phyloP scores from a whole-genome alignment of 2,797 vertebrate genomes.

The Carcharodon carcharias region DNA sequence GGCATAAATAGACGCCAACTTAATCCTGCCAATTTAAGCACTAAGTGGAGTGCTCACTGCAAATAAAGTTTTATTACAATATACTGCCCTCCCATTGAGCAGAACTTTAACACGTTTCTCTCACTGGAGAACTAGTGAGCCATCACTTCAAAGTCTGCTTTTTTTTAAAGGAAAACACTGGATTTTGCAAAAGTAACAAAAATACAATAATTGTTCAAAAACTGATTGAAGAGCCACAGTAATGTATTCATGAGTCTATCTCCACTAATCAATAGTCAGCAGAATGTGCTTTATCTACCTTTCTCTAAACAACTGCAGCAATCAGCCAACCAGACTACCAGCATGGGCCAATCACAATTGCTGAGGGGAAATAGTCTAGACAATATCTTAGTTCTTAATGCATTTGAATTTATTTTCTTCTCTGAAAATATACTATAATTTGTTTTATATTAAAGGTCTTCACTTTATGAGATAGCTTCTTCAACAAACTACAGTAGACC shows the following conservation, averaged over 20 bases:
- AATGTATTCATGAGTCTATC: neutral
- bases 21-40: neutral
- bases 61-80: conserved; percentile 29
- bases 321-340: neutral
- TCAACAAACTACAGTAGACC: neutral
- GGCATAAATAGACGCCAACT: neutral
- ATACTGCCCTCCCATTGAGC: conserved; percentile 14
- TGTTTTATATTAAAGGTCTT: neutral
- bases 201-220: neutral
- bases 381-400: neutral
- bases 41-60: neutral
- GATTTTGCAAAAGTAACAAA: neutral
- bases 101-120: neutral
- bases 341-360: neutral
- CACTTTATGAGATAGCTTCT: neutral
- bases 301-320: neutral
- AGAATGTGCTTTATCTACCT: neutral
- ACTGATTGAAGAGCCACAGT: neutral
- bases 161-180: neutral
- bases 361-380: neutral
- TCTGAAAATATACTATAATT: neutral
- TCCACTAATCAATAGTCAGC: neutral
- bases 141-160: neutral
- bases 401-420: neutral
- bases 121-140: neutral